Conservation (phyloP, 2,113 vertebrate species). For the Brienomyrus longianalis region DNA sequence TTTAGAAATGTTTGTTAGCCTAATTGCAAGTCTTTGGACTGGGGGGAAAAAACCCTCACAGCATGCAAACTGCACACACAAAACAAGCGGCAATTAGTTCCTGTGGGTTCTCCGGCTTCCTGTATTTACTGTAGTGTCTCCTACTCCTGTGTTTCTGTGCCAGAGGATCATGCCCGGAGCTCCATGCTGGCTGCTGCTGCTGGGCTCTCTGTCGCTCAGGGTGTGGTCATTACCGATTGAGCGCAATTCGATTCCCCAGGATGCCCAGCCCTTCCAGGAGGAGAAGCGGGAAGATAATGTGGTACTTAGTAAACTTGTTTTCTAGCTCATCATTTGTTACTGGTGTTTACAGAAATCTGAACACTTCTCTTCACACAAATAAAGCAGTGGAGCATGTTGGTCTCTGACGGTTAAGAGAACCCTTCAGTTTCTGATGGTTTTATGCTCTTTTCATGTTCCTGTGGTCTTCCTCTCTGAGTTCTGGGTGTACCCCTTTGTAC, state of each 20-base stretch:
- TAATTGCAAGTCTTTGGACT: neutral
- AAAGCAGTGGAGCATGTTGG: neutral
- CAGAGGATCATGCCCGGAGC: slow-evolving; percentile 45
- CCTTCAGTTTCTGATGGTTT: neutral
- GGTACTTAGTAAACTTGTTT: slow-evolving; percentile 36
- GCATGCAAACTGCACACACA: neutral
- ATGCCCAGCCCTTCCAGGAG: slow-evolving; percentile 37
- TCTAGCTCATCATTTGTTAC: neutral
- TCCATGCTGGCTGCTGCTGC: slow-evolving; percentile 44
- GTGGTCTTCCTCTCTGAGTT: neutral
- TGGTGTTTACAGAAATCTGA: neutral
- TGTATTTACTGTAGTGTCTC: neutral
- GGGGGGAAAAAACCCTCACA: neutral
- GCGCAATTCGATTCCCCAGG: slow-evolving; percentile 41
- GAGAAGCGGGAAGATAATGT: slow-evolving; percentile 51
- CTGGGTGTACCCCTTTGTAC: neutral
- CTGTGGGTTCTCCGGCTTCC: neutral
- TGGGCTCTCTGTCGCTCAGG: slow-evolving; percentile 38
- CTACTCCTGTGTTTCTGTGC: slow-evolving; percentile 10
- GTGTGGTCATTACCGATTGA: slow-evolving; percentile 59
- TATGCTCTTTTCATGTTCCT: neutral
- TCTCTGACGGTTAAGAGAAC: neutral
- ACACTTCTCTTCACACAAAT: neutral
- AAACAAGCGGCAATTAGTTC: neutral
- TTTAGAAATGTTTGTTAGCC: neutral